Evolutionary conservation across 2,797 vertebrate genomes (phyloP).

Genomic region (Oreochromis mossambicus): DNA sequence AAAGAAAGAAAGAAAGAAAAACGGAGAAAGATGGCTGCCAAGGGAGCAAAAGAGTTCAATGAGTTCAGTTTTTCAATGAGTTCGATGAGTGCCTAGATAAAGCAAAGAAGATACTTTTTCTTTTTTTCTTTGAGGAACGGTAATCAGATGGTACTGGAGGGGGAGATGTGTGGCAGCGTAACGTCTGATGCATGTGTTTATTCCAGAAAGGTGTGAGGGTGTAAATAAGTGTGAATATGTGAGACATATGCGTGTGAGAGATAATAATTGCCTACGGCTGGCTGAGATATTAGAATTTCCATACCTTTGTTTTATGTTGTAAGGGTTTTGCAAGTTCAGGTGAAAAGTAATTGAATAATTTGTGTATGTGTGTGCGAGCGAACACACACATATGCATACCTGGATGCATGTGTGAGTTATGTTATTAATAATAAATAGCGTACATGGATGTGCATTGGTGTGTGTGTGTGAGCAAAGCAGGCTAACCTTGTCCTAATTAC

Average conservation of each 20-base stretch:
- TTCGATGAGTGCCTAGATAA: not conserved
- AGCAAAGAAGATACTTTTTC: not conserved
- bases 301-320: not conserved
- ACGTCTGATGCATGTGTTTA: not conserved
- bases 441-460: not conserved
- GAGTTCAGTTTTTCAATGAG: not conserved
- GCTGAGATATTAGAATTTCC: not conserved
- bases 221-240: constrained; percentile 33
- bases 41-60: not conserved
- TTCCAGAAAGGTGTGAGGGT: constrained; percentile 18
- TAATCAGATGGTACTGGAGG: not conserved
- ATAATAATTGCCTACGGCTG: not conserved
- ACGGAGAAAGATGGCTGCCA: not conserved
- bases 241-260: not conserved
- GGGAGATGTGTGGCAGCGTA: constrained; percentile 1
- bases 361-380: not conserved
- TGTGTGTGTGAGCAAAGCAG: constrained; percentile 10
- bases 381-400: not conserved
- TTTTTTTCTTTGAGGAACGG: not conserved
- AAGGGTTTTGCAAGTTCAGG: not conserved
- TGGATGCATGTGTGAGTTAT: not conserved
- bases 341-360: constrained; percentile 22
- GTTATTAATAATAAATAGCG: constrained; percentile 31
- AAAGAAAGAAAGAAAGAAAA: not conserved
- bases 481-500: constrained; percentile 81